A percentile compares a stretch with the other conserved stretches of the same genome.
Evolutionary conservation across 2,797 vertebrate genomes (phyloP).

Genomic region (Argentina silus): DNA sequence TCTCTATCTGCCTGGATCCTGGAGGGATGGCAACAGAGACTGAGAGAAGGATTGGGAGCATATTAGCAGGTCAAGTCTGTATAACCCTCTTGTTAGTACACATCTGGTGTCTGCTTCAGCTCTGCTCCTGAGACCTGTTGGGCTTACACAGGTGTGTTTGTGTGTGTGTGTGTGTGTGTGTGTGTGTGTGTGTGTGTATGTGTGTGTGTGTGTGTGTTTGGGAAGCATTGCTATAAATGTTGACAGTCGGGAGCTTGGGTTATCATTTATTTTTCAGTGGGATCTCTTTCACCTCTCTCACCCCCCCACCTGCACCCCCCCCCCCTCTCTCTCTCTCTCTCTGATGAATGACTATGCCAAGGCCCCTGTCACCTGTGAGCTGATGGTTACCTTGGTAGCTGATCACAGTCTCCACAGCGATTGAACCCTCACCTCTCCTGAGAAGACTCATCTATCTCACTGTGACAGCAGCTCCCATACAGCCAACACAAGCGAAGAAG

Average conservation of each 20-base stretch:
- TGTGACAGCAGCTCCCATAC: neutral
- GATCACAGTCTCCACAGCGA: conserved; percentile 12
- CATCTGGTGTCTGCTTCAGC: neutral
- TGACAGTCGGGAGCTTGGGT: too few relatives aligned
- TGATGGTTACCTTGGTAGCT: conserved; percentile 11
- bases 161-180: neutral
- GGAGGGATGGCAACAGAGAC: neutral
- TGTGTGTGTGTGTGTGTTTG: too few relatives aligned
- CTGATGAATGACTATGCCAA: conserved; percentile 15
- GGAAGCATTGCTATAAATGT: too few relatives aligned
- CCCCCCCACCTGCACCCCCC: too few relatives aligned
- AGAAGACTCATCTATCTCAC: conserved; percentile 7
- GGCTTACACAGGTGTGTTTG: neutral
- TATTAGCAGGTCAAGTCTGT: neutral
- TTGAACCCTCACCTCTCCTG: conserved; percentile 15
- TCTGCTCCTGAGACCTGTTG: neutral
- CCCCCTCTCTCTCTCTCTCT: conserved; percentile 8
- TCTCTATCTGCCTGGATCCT: neutral
- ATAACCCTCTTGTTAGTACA: neutral
- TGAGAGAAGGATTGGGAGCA: neutral
- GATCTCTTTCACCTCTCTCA: too few relatives aligned
- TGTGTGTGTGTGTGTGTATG: neutral
- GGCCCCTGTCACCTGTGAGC: conserved; percentile 9
- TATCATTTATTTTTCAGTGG: too few relatives aligned
- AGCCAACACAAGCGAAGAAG: neutral